phyloP scores from a whole-genome alignment of 1,140 invertebrate species.

The Papilio xuthus region DNA sequence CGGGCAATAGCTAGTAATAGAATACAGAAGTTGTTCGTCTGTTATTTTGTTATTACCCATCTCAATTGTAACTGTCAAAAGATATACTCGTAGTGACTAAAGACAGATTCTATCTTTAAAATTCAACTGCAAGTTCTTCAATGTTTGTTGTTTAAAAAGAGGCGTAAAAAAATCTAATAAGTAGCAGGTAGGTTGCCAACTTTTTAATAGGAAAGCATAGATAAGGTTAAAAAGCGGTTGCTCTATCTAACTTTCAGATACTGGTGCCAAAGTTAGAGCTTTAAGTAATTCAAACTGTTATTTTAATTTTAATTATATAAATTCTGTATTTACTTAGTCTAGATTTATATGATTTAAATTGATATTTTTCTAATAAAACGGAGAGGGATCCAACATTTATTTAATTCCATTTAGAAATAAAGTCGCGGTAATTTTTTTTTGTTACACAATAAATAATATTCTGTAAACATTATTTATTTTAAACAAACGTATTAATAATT shows the following conservation, averaged over 20 bases:
- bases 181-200: neutral
- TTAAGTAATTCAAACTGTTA: neutral
- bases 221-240: conserved; percentile 12
- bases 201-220: conserved; percentile 13
- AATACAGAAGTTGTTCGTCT: too few species aligned
- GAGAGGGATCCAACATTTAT: too few species aligned
- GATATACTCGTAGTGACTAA: too few species aligned
- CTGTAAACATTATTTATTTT: neutral
- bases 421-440: too few species aligned
- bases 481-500: neutral
- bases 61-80: too few species aligned
- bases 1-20: too few species aligned
- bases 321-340: neutral
- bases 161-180: neutral
- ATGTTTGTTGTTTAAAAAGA: neutral
- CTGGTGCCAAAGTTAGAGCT: neutral
- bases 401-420: too few species aligned
- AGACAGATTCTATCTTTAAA: too few species aligned
- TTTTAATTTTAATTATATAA: neutral
- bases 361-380: too few species aligned
- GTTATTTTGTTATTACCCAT: too few species aligned
- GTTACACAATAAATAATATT: neutral
- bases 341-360: too few species aligned
- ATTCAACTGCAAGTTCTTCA: neutral
- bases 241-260: neutral